These are phyloP conservation scores for Cephalopholis sonnerati DNA, from an alignment of 2,113 vertebrate species.

Conservation along the genomic window DNA sequence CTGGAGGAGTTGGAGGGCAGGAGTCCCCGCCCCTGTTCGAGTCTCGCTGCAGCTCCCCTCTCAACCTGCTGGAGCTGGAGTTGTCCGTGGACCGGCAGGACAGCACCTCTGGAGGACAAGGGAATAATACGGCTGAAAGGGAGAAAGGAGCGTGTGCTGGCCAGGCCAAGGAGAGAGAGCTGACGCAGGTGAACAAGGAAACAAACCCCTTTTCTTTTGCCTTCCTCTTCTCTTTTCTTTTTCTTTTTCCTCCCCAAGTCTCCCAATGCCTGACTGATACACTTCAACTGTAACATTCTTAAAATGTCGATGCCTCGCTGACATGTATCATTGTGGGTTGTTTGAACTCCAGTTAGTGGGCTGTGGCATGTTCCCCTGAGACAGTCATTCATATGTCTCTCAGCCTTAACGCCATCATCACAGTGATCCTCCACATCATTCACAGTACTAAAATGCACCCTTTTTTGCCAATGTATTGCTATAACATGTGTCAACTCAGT, in stretches of 20 bases:
- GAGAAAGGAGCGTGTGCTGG: constrained; percentile 73
- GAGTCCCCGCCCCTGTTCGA: constrained; percentile 90
- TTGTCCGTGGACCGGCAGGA: constrained; percentile 83
- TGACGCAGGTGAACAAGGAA: constrained; percentile 78
- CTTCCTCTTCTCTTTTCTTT: not conserved
- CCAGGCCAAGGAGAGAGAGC: constrained; percentile 75
- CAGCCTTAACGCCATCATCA: constrained; percentile 18
- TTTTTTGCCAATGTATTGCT: constrained; percentile 44
- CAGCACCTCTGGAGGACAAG: constrained; percentile 56
- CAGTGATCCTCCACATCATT: constrained; percentile 34
- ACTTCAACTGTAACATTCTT: not conserved
- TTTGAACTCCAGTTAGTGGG: constrained; percentile 25
- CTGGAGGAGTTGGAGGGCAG: constrained; percentile 76
- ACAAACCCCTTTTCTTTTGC: not conserved
- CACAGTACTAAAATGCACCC: constrained; percentile 25
- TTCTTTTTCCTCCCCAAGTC: not conserved
- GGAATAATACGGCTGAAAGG: constrained; percentile 53
- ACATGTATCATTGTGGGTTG: constrained; percentile 8
- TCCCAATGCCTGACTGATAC: constrained; percentile 11
- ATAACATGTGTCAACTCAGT: constrained; percentile 61
- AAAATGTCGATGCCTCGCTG: constrained; percentile 5
- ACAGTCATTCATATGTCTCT: constrained; percentile 17
- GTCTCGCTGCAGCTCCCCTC: constrained; percentile 94
- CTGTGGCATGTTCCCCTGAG: constrained; percentile 26
- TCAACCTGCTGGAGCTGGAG: constrained; percentile 94